Evolutionary conservation across 2,888 invertebrate species (phyloP).

Genomic region (Habroteleia sp.): DNA sequence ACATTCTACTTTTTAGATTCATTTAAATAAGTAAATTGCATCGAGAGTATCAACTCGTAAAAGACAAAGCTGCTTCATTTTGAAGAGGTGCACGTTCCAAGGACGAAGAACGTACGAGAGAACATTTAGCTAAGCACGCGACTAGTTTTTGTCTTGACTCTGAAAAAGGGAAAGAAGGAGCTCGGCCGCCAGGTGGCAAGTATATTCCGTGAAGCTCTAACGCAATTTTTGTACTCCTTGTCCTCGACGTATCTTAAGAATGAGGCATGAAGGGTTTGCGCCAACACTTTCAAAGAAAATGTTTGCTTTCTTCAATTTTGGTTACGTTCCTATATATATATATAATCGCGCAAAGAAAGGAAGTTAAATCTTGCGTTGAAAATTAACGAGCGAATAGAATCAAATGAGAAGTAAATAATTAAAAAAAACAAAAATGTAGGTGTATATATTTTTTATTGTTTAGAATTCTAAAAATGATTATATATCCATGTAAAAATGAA

Average conservation of each 20-base stretch:
- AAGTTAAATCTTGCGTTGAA: conserved; percentile 17
- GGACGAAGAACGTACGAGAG: conserved; percentile 69
- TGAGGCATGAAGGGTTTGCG: conserved; percentile 5
- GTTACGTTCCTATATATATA: conserved; percentile 18
- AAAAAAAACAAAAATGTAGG: no score
- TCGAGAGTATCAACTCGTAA: conserved; percentile 12
- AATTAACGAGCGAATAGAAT: conserved; percentile 12
- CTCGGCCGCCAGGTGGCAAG: conserved; percentile 73
- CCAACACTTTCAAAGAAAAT: conserved; percentile 34
- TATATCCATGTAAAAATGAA: no score
- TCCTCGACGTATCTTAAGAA: conserved; percentile 32
- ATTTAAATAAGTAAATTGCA: conserved; percentile 14
- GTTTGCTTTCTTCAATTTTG: conserved; percentile 18
- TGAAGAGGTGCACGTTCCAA: conserved; percentile 68
- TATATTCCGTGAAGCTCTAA: conserved; percentile 65
- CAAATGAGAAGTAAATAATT: no score
- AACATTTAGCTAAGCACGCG: conserved; percentile 78
- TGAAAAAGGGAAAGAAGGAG: conserved; percentile 64
- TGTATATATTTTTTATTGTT: no score
- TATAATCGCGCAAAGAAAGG: conserved; percentile 21
- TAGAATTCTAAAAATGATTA: neutral
- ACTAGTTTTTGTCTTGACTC: conserved; percentile 75
- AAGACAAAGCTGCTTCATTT: conserved; percentile 28
- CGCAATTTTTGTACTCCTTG: conserved; percentile 50
- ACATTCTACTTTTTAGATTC: no score